phyloP scores from a whole-genome alignment of 2,797 vertebrate species.

The Avahi laniger region DNA sequence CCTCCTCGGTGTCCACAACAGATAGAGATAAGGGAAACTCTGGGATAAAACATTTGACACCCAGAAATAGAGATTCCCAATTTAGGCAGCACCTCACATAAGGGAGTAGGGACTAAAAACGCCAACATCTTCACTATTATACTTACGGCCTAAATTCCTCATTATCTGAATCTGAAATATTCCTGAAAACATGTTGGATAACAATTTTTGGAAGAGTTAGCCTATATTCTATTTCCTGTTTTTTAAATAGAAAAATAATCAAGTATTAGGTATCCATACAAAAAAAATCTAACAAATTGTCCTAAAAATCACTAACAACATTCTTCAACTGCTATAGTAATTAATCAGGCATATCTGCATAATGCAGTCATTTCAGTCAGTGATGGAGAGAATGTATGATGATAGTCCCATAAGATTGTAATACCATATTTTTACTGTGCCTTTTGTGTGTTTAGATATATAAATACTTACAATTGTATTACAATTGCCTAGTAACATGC shows the following conservation, averaged over 20 bases:
- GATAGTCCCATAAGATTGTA: neutral
- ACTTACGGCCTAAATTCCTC: neutral
- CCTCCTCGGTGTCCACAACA: neutral
- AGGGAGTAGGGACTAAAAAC: neutral
- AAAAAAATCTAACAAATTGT: neutral
- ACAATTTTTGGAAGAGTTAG: neutral
- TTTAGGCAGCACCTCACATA: neutral
- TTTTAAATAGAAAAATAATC: neutral
- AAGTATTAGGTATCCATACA: neutral
- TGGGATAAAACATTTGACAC: neutral
- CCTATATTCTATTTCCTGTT: neutral
- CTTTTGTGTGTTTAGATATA: neutral
- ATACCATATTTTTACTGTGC: neutral
- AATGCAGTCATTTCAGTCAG: neutral
- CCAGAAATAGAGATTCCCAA: neutral
- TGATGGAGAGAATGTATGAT: neutral
- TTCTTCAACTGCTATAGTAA: neutral
- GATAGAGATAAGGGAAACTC: neutral
- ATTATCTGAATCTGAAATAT: neutral
- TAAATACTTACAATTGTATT: neutral
- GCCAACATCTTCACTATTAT: neutral
- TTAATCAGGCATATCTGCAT: neutral
- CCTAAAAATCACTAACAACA: neutral
- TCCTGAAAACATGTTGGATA: neutral
- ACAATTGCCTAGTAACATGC: neutral